Base-by-base conservation (phyloP, 1,140 invertebrate species). In the Stegodyphus dumicola region DNA sequence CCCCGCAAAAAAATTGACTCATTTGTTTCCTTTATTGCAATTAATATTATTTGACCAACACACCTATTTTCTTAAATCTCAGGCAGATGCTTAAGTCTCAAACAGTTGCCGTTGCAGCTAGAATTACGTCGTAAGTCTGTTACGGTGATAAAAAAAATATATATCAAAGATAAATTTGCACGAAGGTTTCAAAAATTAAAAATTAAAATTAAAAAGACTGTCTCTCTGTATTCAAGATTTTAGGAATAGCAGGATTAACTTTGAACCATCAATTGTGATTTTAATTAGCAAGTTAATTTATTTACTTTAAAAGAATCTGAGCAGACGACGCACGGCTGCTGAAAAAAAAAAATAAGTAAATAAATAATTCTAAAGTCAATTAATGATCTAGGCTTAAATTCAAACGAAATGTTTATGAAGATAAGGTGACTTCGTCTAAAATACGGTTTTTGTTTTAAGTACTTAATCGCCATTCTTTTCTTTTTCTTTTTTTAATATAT, bases 261-360 rank as follows among this genome's bases (percentile, higher is more conserved):
- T 11, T 33, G 73, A 76, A 77, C 65, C 74, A 85, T 85, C 74
- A 85, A 85, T 85, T 85, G 81, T 85, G 73, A 76, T 85, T 85
- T 85, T 85, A 85, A 85, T 85, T 85, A 85, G 77, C 81, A 85
- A 76, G 48, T 85, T 85, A 85, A 85, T 85, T 85, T 85, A 85
- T 85, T 85, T 85, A 77, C 81, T 85, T 60, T 85, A 51, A 77
- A 85, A 69, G 79, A 85, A 85, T 66, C 56, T 5, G 9, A 18
- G 33, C 6, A 15, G 18, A 33, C 33, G 51, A 53, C 33, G 54
- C 51, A 56, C 48, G 33, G 56, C 69, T 81, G 67, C 48, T 64
- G 18, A 13, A 51, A 56, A 53, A 18, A 77, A 65, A 51, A 69
- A 56, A 66, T 67, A 88, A 85, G 70, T 83, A 83, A 83, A 75